Base-by-base conservation (phyloP, 2,797 vertebrate genomes). In the Bovichtus variegatus region DNA sequence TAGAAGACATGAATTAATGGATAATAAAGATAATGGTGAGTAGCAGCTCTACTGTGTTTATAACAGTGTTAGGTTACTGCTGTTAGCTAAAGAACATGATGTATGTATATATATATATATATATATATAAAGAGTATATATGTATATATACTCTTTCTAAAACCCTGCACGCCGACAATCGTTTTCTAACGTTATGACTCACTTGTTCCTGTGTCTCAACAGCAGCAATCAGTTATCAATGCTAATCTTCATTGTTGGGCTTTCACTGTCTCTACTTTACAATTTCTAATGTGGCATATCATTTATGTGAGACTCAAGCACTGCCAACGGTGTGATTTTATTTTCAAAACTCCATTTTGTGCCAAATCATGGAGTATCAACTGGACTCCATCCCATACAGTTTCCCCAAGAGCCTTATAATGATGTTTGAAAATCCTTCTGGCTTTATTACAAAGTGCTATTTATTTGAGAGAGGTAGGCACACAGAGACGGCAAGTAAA, bases 361-460 rank as follows among this genome's bases (percentile, higher is more conserved):
- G 59, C 60, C 74, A 62, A 57, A 76, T 67, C 71, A 21, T 19
- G 19, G 19, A 29, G 21, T 23, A 64, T 87, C 70, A 71, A 59
- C 69, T 53, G 58, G 55, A 82, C 53, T 82, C 34, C 16, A 15
- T 70, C 84, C 50, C 29, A 49, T 62, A 63, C 59, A 62, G 59
- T 82, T 84, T 79, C 63, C 69, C 71, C 51, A n/a, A 71, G 47
- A 89, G 62, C 38, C 58, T 65, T 50, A 63, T 63, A 83, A 80
- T 67, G 76, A 74, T 66, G 78, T 88, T 81, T 76, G 60, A 82
- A 85, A 89, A 85, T 81, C 84, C 76, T 59, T 16, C 72, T 77
- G 83, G 74, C 71, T 89, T 84, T 58, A 86, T 81, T 71, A 79
- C 78, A 85, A 87, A 88, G 80, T 67, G 59, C n/a, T 80, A 66